These are phyloP conservation scores for Itoplectis maculator DNA, from an alignment of 2,888 invertebrate genomes.

Conservation along the genomic window DNA sequence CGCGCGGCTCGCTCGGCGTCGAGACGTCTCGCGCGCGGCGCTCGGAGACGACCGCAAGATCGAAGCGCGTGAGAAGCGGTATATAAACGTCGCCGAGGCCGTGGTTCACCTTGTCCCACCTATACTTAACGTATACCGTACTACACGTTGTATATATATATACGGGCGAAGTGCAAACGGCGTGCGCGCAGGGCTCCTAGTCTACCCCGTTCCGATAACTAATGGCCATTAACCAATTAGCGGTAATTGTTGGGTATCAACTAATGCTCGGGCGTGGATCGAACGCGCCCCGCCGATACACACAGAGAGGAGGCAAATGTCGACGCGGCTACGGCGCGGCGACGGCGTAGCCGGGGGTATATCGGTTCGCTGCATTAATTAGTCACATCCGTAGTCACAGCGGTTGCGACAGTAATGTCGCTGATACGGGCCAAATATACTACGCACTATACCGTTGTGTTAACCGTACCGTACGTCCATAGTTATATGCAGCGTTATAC, in stretches of 20 bases:
- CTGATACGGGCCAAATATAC: constrained; percentile 58
- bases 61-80: constrained; percentile 57
- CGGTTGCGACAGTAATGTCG: constrained; percentile 53
- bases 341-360: constrained; percentile 31
- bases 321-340: background rate
- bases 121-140: background rate
- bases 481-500: background rate
- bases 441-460: constrained; percentile 30
- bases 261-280: constrained; percentile 68
- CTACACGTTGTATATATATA: constrained; percentile 11
- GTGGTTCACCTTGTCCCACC: constrained; percentile 38
- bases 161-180: background rate
- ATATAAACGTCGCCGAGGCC: constrained; percentile 60
- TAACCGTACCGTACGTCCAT: constrained; percentile 32
- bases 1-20: too few relatives aligned
- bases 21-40: constrained; percentile 34
- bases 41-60: constrained; percentile 14
- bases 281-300: constrained; percentile 30
- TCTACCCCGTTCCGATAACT: constrained; percentile 59
- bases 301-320: background rate
- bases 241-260: constrained; percentile 72
- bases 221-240: constrained; percentile 73
- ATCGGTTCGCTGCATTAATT: constrained; percentile 62
- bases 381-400: constrained; percentile 54
- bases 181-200: constrained; percentile 1